A percentile compares a stretch with the other conserved stretches of the same genome.
phyloP scores from a whole-genome alignment of 1,140 invertebrate species.

The Drosophila bifasciata region DNA sequence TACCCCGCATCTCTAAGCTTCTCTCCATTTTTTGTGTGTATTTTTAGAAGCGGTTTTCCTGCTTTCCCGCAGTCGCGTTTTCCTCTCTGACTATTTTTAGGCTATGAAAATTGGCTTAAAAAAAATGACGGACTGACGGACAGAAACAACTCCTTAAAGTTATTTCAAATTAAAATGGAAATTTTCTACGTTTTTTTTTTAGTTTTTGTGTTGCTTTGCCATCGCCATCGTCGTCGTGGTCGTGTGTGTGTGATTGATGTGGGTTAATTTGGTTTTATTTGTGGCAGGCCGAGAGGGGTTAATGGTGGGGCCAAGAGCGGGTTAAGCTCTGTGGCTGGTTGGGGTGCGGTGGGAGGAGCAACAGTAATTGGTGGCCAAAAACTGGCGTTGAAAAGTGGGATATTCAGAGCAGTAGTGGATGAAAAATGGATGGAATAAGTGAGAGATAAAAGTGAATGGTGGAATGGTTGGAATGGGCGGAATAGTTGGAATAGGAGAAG shows the following conservation, averaged over 20 bases:
- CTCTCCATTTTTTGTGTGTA: background rate
- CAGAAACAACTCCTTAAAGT: conserved; percentile 24
- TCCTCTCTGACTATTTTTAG: conserved; percentile 23
- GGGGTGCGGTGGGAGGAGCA: background rate
- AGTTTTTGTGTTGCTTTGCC: too few relatives aligned
- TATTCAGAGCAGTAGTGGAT: background rate
- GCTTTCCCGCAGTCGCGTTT: too few relatives aligned
- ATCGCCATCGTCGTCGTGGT: too few relatives aligned
- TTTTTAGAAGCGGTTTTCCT: conserved; percentile 33
- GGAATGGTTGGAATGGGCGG: background rate
- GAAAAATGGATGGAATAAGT: conserved; percentile 30
- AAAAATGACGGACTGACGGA: conserved; percentile 13
- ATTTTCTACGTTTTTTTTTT: conserved; percentile 11
- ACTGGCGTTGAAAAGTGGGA: conserved; percentile 40
- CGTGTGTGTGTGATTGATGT: conserved; percentile 40
- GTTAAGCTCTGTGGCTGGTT: background rate
- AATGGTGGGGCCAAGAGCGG: conserved; percentile 12
- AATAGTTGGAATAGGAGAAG: background rate
- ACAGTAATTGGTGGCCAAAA: conserved; percentile 12
- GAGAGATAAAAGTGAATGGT: conserved; percentile 44
- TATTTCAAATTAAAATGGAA: conserved; percentile 34
- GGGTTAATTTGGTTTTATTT: conserved; percentile 36
- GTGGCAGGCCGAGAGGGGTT: conserved; percentile 31
- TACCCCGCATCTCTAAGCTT: too few relatives aligned
- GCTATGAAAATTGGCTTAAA: conserved; percentile 32